phyloP scores from a whole-genome alignment of 2,113 vertebrate species.

The Saccopteryx bilineata region DNA sequence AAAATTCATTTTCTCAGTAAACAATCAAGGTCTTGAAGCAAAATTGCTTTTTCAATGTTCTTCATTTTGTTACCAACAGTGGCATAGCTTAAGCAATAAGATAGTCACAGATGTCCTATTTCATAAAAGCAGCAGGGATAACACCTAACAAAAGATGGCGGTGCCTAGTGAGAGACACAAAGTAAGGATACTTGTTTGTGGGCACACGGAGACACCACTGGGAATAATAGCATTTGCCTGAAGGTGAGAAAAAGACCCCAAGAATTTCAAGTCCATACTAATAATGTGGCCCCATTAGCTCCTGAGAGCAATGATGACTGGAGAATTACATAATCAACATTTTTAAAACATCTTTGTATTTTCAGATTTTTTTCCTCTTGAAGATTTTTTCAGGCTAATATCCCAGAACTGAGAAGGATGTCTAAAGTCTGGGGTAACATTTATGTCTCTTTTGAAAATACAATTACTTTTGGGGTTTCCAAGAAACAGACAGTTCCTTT shows the following conservation, averaged over 20 bases:
- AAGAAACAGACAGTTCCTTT: neutral
- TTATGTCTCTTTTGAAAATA: conserved; percentile 22
- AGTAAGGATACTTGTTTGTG: neutral
- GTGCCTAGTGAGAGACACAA: neutral
- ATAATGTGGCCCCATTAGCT: neutral
- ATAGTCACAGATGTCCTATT: neutral
- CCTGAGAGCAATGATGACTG: neutral
- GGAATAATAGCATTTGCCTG: neutral
- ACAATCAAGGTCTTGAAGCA: neutral
- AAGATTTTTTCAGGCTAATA: neutral
- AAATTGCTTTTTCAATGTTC: neutral
- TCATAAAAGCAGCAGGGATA: neutral
- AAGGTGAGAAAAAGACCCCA: neutral
- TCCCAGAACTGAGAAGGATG: neutral
- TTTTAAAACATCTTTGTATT: neutral
- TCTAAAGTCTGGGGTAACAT: neutral
- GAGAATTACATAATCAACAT: neutral
- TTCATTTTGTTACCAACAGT: neutral
- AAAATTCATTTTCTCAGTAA: neutral
- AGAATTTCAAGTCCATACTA: neutral
- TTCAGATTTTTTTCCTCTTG: neutral
- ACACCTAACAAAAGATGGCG: neutral
- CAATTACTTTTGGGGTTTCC: neutral
- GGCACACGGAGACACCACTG: neutral
- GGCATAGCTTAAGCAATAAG: neutral